These are phyloP conservation scores for Morone chrysops DNA, from an alignment of 2,113 vertebrate genomes.

Conservation along the genomic window DNA sequence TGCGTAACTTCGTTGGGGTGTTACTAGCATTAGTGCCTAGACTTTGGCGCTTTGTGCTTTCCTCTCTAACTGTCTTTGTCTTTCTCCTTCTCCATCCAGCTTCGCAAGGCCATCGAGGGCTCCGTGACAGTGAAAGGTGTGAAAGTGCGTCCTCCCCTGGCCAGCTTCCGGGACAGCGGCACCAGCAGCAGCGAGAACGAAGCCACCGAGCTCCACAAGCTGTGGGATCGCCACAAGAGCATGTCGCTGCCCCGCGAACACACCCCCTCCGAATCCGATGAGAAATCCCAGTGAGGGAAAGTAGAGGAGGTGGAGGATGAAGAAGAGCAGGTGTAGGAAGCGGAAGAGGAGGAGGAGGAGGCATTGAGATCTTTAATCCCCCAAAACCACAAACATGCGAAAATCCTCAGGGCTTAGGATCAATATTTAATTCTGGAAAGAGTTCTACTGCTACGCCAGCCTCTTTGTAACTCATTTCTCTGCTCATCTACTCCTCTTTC, in stretches of 20 bases:
- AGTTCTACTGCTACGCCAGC: slow-evolving; percentile 50
- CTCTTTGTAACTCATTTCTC: slow-evolving; percentile 27
- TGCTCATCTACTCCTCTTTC: slow-evolving; percentile 43
- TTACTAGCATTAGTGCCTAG: too few species aligned
- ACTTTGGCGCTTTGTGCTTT: too few species aligned
- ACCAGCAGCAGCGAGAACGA: slow-evolving; percentile 93
- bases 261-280: slow-evolving; percentile 87
- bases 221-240: slow-evolving; percentile 93
- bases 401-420: slow-evolving; percentile 72
- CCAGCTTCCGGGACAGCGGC: slow-evolving; percentile 95
- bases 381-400: slow-evolving; percentile 59
- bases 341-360: slow-evolving; percentile 10
- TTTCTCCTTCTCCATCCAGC: slow-evolving; percentile 76
- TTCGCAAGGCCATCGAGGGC: slow-evolving; percentile 97
- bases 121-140: slow-evolving; percentile 94
- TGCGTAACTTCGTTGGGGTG: too few species aligned
- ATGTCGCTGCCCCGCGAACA: slow-evolving; percentile 89
- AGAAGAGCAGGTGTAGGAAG: slow-evolving; percentile 10
- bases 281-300: slow-evolving; percentile 86
- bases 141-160: slow-evolving; percentile 94
- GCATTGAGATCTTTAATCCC: slow-evolving; percentile 50
- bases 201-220: slow-evolving; percentile 92
- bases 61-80: slow-evolving; percentile 20
- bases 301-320: slow-evolving; percentile 14
- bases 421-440: slow-evolving; percentile 61